These are phyloP conservation scores for Phasianus colchicus DNA, from an alignment of 2,113 vertebrate genomes.

Conservation along the genomic window DNA sequence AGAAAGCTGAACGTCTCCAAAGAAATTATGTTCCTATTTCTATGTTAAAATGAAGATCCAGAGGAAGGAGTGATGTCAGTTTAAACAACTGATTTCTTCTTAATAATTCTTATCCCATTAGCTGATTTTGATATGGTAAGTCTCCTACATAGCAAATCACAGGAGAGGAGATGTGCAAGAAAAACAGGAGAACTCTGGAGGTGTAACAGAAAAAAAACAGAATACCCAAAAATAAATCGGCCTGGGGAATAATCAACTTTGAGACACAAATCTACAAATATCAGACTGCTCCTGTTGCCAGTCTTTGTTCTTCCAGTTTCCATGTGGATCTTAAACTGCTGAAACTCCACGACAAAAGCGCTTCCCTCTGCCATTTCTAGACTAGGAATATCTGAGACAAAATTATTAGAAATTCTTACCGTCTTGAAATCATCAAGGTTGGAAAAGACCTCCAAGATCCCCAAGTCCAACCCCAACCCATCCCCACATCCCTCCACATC, in stretches of 20 bases:
- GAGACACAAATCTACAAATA: background rate
- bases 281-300: background rate
- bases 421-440: too few species aligned
- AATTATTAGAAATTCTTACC: background rate
- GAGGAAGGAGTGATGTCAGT: background rate
- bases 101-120: conserved; percentile 13
- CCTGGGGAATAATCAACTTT: conserved; percentile 4
- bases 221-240: background rate
- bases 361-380: background rate
- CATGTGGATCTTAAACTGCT: background rate
- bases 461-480: too few species aligned
- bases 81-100: background rate
- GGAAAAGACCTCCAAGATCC: too few species aligned
- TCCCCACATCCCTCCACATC: too few species aligned
- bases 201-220: background rate
- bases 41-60: background rate
- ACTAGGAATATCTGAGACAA: background rate
- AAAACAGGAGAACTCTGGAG: background rate
- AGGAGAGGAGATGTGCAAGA: background rate
- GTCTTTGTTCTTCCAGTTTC: background rate
- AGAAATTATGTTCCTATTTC: background rate
- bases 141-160: background rate
- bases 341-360: background rate
- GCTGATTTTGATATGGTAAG: background rate
- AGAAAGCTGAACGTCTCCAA: background rate